Conservation (phyloP, 2,888 invertebrate genomes). For the Boloria euphrosyne region DNA sequence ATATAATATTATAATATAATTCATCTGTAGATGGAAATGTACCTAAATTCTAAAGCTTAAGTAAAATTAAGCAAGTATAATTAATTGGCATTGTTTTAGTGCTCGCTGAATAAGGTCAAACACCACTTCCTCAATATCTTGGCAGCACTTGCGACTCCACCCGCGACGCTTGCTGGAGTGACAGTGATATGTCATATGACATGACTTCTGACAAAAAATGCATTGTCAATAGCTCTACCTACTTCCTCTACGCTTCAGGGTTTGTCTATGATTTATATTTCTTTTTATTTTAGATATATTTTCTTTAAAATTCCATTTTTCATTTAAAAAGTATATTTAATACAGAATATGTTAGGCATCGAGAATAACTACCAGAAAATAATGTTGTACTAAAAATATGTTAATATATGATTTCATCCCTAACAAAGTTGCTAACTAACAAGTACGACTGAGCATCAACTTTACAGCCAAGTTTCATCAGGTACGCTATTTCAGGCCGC, state of each 20-base stretch:
- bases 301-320: no score
- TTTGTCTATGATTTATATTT: neutral
- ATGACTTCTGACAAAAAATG: conserved; percentile 4
- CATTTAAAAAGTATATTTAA: no score
- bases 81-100: conserved; percentile 11
- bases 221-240: conserved; percentile 1
- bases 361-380: neutral
- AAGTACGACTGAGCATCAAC: conserved; percentile 17
- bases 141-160: conserved; percentile 19
- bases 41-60: no score
- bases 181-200: conserved; percentile 7
- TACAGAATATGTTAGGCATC: no score
- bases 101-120: conserved; percentile 18
- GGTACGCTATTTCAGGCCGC: conserved; percentile 60
- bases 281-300: no score
- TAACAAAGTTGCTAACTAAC: conserved; percentile 11
- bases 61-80: neutral
- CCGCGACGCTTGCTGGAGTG: neutral
- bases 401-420: neutral
- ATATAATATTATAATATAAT: no score
- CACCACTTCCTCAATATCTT: conserved; percentile 26
- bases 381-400: neutral
- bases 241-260: conserved; percentile 3
- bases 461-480: conserved; percentile 34
- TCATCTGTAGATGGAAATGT: no score